Conservation (phyloP, 2,888 invertebrate genomes). For the Uloborus plumipes region DNA sequence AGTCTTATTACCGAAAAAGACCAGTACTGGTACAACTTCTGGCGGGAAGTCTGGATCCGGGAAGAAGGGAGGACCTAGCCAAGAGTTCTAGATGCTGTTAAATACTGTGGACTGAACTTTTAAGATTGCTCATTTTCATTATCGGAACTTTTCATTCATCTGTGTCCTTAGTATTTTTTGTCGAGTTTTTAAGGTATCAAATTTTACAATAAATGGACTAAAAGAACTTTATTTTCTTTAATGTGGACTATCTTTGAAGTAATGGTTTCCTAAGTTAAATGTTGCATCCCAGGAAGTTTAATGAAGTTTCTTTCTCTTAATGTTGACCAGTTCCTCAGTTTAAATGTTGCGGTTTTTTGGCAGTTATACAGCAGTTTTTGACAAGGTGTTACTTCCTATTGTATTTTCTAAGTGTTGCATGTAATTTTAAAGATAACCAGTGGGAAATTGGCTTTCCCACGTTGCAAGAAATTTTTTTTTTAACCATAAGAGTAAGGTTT, state of each 20-base stretch:
- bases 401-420: too few relatives aligned
- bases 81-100: slow-evolving; percentile 38
- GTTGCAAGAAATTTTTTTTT: too few relatives aligned
- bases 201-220: neutral
- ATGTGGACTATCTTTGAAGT: neutral
- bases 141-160: neutral
- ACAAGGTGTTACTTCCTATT: too few relatives aligned
- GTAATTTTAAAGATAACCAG: too few relatives aligned
- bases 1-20: slow-evolving; percentile 82
- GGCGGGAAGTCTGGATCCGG: slow-evolving; percentile 15
- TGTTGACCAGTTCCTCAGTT: too few relatives aligned
- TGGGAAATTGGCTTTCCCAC: too few relatives aligned
- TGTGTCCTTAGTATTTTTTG: neutral
- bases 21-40: slow-evolving; percentile 68
- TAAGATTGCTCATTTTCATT: neutral
- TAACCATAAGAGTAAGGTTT: too few relatives aligned
- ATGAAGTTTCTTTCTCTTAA: too few relatives aligned
- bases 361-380: too few relatives aligned
- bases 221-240: neutral
- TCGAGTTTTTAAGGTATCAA: neutral
- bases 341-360: too few relatives aligned
- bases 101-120: neutral
- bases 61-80: slow-evolving; percentile 56
- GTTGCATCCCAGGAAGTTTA: neutral
- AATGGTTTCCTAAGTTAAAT: too few relatives aligned